A percentile compares a stretch with the other conserved stretches of the same genome.
Evolutionary conservation across 2,797 vertebrate species (phyloP).

Genomic region (Bradypodion ventrale): DNA sequence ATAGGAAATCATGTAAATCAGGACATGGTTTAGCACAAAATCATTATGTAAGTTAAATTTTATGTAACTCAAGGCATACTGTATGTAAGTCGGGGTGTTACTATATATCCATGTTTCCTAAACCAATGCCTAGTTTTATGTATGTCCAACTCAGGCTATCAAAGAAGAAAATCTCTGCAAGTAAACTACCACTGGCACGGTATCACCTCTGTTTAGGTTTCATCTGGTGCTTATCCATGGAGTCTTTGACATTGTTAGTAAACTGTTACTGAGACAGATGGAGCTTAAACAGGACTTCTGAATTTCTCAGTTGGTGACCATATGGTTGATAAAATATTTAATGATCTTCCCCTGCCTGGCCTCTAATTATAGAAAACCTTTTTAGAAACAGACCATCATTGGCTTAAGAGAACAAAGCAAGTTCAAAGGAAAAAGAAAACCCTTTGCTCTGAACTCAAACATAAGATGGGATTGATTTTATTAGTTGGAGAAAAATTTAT

Average conservation of each 20-base stretch:
- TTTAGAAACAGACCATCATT: conserved; percentile 46
- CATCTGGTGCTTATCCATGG: conserved; percentile 45
- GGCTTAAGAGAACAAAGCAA: conserved; percentile 21
- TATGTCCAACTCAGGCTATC: conserved; percentile 15
- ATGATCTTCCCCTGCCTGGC: conserved; percentile 54
- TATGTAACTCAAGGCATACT: no score
- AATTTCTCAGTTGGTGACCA: conserved; percentile 69
- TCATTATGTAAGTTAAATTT: no score
- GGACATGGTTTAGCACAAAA: no score
- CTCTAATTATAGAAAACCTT: conserved; percentile 54
- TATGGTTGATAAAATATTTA: conserved; percentile 70
- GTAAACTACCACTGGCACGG: conserved; percentile 18
- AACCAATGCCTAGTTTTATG: neutral
- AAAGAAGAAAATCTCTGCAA: neutral
- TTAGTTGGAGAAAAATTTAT: neutral
- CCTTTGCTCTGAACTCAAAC: conserved; percentile 1
- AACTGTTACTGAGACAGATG: conserved; percentile 69
- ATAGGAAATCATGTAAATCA: no score
- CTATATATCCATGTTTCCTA: conserved; percentile 16
- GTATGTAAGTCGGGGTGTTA: no score
- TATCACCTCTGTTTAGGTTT: conserved; percentile 50
- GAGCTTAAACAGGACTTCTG: conserved; percentile 59
- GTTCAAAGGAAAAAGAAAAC: conserved; percentile 14
- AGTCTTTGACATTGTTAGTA: conserved; percentile 67
- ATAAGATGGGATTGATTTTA: conserved; percentile 22